Base-by-base conservation (phyloP, 1,140 invertebrate species). In the Dufourea novaeangliae region DNA sequence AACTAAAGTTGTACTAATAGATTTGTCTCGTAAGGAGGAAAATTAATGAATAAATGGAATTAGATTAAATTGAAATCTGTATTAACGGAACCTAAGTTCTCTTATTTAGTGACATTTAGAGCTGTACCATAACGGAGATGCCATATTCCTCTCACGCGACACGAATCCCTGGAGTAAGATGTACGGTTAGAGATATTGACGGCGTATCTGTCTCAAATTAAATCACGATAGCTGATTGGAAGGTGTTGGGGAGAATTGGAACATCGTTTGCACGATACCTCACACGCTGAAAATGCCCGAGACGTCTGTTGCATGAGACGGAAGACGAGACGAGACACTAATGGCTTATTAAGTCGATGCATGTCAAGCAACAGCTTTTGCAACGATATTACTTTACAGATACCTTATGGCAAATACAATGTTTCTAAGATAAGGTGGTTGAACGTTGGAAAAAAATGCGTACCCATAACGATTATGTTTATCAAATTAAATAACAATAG, bases 201-300 rank as follows among this genome's bases (percentile, higher is more conserved):
- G 20, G 29, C 61, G 54, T 61, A 64, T 78, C 59, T 59, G 59
- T 71, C 69, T 66, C 41, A 34, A 80, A 80, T 80, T 71, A 66
- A 80, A 77, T 80, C 66, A 78, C 52, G 59, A 37, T 27, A 29
- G 61, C 20, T 71, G 73, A 78, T 80, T 80, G 79, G 57, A 69
- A 66, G 61, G 32, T 39, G 25, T 22, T 20, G 34, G 22, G 41
- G 50, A 57, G 61, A 77, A 71, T 37, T 32, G 46, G 46, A 61
- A 72, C 10, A 46, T 27, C 46, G 37, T 44, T 80, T 61, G 61
- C 67, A 52, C 8, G 27, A 34, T 68, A 46, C 4, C 27, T 39
- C 37, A 6, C 32, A 39, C 12, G 37, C 34, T 29, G 71, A 39
- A 75, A 76, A 79, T 64, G 41, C 67, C 67, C n/a, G 56, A 29